Conservation (phyloP, 2,797 vertebrate species). For the Antennarius maculatus region DNA sequence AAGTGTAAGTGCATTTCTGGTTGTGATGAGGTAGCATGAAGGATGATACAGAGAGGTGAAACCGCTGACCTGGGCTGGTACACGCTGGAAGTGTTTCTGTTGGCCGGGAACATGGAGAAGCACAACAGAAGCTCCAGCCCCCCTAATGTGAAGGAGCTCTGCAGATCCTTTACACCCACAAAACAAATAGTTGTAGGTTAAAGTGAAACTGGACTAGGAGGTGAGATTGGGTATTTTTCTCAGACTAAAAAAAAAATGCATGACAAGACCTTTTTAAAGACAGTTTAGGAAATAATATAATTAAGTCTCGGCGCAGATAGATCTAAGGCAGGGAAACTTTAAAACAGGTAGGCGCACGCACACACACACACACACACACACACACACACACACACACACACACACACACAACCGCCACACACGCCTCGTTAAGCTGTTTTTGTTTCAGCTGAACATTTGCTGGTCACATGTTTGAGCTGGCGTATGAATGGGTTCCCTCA, state of each 20-base stretch:
- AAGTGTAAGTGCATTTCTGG: constrained; percentile 9
- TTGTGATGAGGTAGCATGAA: constrained; percentile 33
- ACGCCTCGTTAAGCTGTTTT: no score
- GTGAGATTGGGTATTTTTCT: neutral
- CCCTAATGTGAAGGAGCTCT: constrained; percentile 14
- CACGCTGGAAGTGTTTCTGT: constrained; percentile 47
- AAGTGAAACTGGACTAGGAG: neutral
- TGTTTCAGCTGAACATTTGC: neutral
- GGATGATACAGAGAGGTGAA: constrained; percentile 48
- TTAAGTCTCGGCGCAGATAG: no score
- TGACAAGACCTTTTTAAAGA: neutral
- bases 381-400: no score
- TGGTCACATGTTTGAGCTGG: neutral
- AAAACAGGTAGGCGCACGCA: neutral
- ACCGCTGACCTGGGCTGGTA: constrained; percentile 59
- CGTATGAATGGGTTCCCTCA: neutral
- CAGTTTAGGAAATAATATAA: neutral
- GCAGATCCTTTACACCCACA: constrained; percentile 10
- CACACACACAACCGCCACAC: no score
- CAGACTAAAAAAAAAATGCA: neutral
- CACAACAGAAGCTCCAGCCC: constrained; percentile 26
- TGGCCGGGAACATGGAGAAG: constrained; percentile 36
- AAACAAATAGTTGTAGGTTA: neutral
- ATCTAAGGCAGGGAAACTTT: neutral
- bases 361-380: no score